phyloP scores from a whole-genome alignment of 2,113 vertebrate genomes.

The Anas platyrhynchos region DNA sequence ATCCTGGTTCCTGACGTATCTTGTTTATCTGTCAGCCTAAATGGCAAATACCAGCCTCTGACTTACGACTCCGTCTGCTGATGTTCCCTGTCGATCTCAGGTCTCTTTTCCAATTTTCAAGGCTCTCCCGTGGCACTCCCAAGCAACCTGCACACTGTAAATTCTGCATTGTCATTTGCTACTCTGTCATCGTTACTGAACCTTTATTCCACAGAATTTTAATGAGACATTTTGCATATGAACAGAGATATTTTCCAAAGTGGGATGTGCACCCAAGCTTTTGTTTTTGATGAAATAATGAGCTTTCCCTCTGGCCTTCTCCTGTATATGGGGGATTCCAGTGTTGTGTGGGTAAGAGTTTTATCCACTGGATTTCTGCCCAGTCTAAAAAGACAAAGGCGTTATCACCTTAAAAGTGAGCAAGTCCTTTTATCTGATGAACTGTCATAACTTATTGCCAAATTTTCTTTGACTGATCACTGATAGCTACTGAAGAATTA shows the following conservation, averaged over 20 bases:
- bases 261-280: background rate
- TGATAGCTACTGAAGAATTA: background rate
- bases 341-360: fast-evolving
- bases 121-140: background rate
- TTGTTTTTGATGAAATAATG: background rate
- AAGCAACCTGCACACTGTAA: background rate
- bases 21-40: background rate
- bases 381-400: background rate
- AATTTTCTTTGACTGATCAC: background rate
- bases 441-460: conserved; percentile 36
- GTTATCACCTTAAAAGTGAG: background rate
- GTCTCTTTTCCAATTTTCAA: background rate
- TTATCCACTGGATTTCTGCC: background rate
- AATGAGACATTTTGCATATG: background rate
- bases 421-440: background rate
- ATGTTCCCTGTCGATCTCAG: background rate
- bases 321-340: background rate
- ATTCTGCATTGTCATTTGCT: background rate
- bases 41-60: background rate
- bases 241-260: background rate
- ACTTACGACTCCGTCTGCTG: background rate
- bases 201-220: background rate
- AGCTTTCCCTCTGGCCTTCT: background rate
- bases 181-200: background rate
- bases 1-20: background rate